phyloP scores from a whole-genome alignment of 2,113 vertebrate species.

The Ciconia stormi region DNA sequence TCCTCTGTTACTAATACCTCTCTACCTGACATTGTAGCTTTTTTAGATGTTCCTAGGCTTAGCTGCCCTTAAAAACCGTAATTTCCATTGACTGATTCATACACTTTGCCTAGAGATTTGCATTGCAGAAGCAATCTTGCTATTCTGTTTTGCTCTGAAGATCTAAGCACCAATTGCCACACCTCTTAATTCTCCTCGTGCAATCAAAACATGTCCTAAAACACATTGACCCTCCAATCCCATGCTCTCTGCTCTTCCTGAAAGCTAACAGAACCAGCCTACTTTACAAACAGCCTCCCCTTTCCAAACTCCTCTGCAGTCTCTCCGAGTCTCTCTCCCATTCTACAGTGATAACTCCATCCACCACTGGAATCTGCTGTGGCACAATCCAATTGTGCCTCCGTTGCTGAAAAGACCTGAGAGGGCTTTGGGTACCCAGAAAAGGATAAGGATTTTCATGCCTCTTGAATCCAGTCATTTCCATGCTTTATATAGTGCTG shows the following conservation, averaged over 20 bases:
- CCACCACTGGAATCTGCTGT: neutral
- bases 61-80: neutral
- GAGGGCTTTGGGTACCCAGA: neutral
- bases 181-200: neutral
- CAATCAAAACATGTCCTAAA: neutral
- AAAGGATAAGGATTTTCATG: neutral
- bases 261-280: neutral
- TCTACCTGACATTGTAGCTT: neutral
- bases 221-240: neutral
- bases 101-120: neutral
- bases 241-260: neutral
- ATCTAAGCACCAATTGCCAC: neutral
- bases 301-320: neutral
- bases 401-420: neutral
- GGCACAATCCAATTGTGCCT: neutral
- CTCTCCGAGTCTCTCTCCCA: neutral
- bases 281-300: neutral
- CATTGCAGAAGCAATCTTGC: neutral
- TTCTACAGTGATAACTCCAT: neutral
- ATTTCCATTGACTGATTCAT: neutral
- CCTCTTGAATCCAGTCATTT: neutral
- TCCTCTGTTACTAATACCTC: neutral
- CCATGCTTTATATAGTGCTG: neutral
- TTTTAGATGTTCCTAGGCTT: neutral
- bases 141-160: neutral